Evolutionary conservation across 2,888 invertebrate species (phyloP).

Genomic region (Cephus rjabovi): DNA sequence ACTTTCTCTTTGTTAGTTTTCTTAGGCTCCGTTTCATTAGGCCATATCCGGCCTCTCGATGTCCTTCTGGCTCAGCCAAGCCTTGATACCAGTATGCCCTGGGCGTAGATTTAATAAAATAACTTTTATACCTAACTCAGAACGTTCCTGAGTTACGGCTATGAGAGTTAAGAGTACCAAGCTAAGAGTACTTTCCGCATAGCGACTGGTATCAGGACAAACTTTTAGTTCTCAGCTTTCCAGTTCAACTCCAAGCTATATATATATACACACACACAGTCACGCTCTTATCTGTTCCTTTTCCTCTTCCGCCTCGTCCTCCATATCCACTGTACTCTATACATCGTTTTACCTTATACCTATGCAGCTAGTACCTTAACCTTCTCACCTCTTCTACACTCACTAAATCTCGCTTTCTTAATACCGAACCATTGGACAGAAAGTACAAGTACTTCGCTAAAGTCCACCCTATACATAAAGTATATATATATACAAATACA

Average conservation of each 20-base stretch:
- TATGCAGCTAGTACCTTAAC: background rate
- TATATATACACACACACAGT: background rate
- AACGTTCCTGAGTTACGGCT: conserved; percentile 36
- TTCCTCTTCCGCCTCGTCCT: conserved; percentile 9
- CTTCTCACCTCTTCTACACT: background rate
- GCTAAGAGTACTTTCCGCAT: conserved; percentile 33
- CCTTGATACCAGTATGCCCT: conserved; percentile 10
- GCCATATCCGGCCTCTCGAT: conserved; percentile 4
- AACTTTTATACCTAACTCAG: conserved; percentile 49
- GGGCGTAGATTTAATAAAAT: conserved; percentile 52
- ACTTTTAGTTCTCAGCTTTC: conserved; percentile 51
- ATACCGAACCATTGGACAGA: background rate
- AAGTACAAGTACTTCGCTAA: no score
- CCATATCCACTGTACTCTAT: conserved; percentile 6
- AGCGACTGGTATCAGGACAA: conserved; percentile 50
- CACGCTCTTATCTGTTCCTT: conserved; percentile 36
- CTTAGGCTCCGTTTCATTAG: conserved; percentile 7
- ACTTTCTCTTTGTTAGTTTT: background rate
- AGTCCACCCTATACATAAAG: no score
- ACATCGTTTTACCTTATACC: background rate
- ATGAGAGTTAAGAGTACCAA: conserved; percentile 32
- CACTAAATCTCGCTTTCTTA: background rate
- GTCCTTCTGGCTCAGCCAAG: background rate
- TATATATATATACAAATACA: background rate
- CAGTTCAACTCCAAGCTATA: conserved; percentile 36